Percentiles rank a stretch among this genome's conserved stretches.
These are phyloP conservation scores for Athene cunicularia DNA, from an alignment of 2,113 vertebrate genomes.

Conservation along the genomic window DNA sequence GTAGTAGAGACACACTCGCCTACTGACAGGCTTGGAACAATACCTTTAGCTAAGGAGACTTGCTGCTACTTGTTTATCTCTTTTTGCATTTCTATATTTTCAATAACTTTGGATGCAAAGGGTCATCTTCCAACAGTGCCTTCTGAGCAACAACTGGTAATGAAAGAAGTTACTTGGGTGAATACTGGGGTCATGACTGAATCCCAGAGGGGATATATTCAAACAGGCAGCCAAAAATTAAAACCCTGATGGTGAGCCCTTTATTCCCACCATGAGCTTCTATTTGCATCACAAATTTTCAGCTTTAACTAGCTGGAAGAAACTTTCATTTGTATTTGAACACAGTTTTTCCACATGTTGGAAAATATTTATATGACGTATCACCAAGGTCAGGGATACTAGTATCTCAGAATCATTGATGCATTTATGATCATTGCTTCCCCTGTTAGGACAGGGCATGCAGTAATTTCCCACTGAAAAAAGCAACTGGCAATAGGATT, in stretches of 20 bases:
- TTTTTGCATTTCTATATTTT: background rate
- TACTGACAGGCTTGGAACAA: slow-evolving; percentile 15
- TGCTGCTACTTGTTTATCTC: background rate
- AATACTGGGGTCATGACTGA: background rate
- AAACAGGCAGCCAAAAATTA: background rate
- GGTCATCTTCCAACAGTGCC: background rate
- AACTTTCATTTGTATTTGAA: background rate
- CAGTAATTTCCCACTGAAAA: background rate
- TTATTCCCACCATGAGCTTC: background rate
- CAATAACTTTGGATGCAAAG: background rate
- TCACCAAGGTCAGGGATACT: background rate
- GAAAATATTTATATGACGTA: background rate
- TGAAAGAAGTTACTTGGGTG: rapidly evolving
- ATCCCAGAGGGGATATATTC: background rate
- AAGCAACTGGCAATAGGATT: background rate
- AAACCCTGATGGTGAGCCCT: background rate
- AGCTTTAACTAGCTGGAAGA: background rate
- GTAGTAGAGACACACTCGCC: background rate
- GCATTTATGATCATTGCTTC: background rate
- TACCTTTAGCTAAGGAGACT: slow-evolving; percentile 40
- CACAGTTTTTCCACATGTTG: background rate
- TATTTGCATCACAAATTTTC: background rate
- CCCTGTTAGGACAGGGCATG: rapidly evolving
- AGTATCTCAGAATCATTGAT: background rate
- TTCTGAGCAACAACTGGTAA: background rate